These are phyloP conservation scores for Chymomyza procnemis DNA, from an alignment of 2,888 invertebrate genomes.

Conservation along the genomic window DNA sequence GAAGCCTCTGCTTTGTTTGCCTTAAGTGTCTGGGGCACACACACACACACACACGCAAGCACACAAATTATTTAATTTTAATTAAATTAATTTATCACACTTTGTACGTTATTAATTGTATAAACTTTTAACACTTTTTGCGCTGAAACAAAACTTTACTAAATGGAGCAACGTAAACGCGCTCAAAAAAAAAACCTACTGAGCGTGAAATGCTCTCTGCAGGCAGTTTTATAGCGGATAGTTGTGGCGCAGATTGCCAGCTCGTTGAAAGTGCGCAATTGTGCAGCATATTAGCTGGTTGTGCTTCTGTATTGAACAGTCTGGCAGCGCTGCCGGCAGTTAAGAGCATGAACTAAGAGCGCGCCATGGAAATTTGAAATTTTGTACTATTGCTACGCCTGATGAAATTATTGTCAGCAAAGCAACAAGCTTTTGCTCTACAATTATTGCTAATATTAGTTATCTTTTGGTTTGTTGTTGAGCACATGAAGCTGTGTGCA, in stretches of 20 bases:
- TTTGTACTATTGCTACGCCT: conserved; percentile 37
- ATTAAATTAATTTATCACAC: conserved; percentile 12
- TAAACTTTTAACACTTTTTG: conserved; percentile 32
- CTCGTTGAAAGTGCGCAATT: conserved; percentile 7
- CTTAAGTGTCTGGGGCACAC: neutral
- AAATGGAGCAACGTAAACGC: conserved; percentile 6
- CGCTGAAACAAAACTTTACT: conserved; percentile 20
- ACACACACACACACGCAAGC: neutral
- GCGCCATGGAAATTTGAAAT: conserved; percentile 25
- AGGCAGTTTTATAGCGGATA: conserved; percentile 14
- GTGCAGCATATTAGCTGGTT: neutral
- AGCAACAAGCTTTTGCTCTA: conserved; percentile 18
- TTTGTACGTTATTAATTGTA: conserved; percentile 27
- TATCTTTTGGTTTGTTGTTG: neutral
- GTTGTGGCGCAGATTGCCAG: conserved; percentile 20
- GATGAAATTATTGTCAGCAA: conserved; percentile 50
- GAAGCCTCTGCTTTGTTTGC: neutral
- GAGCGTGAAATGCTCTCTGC: conserved; percentile 2
- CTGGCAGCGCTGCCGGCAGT: neutral
- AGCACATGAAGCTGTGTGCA: neutral
- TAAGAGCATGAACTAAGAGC: neutral
- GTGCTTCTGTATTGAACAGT: neutral
- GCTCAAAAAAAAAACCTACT: conserved; percentile 26
- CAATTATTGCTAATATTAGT: neutral
- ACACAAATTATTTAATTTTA: too few species aligned